Base-by-base conservation (phyloP, 1,140 invertebrate genomes). In the Olivierus martensii region DNA sequence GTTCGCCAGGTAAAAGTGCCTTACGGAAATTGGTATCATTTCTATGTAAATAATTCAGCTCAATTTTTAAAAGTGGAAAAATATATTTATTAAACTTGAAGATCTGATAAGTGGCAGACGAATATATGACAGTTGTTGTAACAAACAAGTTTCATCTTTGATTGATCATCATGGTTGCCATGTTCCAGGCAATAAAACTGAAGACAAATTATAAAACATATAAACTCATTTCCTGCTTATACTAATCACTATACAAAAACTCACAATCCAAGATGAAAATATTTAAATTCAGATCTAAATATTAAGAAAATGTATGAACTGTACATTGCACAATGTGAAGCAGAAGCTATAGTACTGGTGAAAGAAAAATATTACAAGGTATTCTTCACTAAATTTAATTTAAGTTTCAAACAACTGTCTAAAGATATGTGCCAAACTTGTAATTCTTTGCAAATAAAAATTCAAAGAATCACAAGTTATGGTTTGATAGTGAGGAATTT, bases 351-450 rank as follows among this genome's bases (percentile, higher is more conserved):
- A 47, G 45, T 38, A 6, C 45, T 37, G 46, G 46, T 28, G 36
- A 53, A 53, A 53, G 44, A 53, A 46, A 53, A 53, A 37, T 53
- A 53, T 53, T 47, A 53, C 43, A 53, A 53, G 18, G 14, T 53
- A 48, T 47, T 53, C 37, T 53, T 17, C 7, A 48, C 52, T n/a
- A 47, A 47, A 41, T 47, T 41, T 47, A 47, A 41, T n/a, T 21
- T 47, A 15, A 9, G 19, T 4, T 43, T 43, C 21, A 43, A 43
- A 9, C 2, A 3, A 43, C 2, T 22, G 21, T 47, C 15, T 12
- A 53, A 53, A 37, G 37, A 53, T 48, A 34, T 18, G 15, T 53
- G 19, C 37, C n/a, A 48, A 15, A 48, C 52, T 47, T 48, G 14
- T 48, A 35, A 48, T 53, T 47, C 28, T 28, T 12, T 28, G 15